Base-by-base conservation (phyloP, 2,797 vertebrate genomes). In the Eremophila alpestris region DNA sequence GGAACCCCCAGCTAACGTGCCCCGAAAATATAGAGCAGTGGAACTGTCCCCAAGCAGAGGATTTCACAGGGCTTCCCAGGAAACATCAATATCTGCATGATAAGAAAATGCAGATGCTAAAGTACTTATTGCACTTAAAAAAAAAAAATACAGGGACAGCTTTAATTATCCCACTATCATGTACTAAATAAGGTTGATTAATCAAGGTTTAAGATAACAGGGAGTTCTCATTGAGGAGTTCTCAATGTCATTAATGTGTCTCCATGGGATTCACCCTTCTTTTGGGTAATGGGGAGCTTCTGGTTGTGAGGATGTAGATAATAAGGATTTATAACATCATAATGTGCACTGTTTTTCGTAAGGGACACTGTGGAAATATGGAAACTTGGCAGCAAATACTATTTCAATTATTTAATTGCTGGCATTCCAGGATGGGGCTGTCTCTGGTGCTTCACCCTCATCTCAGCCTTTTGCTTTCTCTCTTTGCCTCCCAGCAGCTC, bases 321-420 rank as follows among this genome's bases (percentile, higher is more conserved):
- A 96, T 86, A 90, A 91, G 73, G 91, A 96, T 96, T 96, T 96
- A 97, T 91, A 41, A 79, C 63, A 40, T 27, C 18, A 21, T 75
- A 79, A 92, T 52, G 62, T 76, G 82, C 55, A 36, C 45, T 24
- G 59, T 34, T 92, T 95, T 95, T 92, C 13, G 5, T 83, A 54
- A 88, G 73, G 63, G 76, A 81, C 22, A 13, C 73, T 86, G 32
- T 36, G 92, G 91, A 94, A 93, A 92, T 65, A 79, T 18, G n/a
- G 55, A 32, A 82, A 81, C 54, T 34, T 71, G 79, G 78, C 69
- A 93, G 92, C 41, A 95, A 91, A 94, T 48, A 63, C 41, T 63
- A 32, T 67, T 76, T 86, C 45, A 88, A 67, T 90, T 90, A 83
- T 76, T 93, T 70, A 79, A 54, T 36, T 34, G 41, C 51, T 14